Conservation (phyloP, 1,140 invertebrate genomes). For the Drosophila bocqueti region DNA sequence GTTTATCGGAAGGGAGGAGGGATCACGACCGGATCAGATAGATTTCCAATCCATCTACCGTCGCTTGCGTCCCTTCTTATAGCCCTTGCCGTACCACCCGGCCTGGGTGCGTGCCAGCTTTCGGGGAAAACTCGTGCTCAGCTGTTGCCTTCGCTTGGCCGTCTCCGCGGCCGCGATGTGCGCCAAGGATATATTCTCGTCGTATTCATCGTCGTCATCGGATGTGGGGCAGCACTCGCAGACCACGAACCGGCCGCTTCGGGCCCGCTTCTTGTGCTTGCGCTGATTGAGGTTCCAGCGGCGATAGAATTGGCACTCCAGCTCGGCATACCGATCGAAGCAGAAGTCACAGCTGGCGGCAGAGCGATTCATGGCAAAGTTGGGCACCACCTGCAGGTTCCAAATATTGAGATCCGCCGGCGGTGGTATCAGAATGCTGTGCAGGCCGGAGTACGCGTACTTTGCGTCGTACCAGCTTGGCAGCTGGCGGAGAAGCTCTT, state of each 20-base stretch:
- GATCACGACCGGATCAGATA: constrained; percentile 1
- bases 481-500: constrained; percentile 66
- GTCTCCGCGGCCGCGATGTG: constrained; percentile 80
- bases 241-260: constrained; percentile 86
- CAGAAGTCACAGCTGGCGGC: constrained; percentile 86
- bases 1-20: background rate
- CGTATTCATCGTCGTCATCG: constrained; percentile 85
- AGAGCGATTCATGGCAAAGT: constrained; percentile 80
- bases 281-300: constrained; percentile 80
- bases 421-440: constrained; percentile 87
- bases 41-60: constrained; percentile 37
- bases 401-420: constrained; percentile 85
- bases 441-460: constrained; percentile 88
- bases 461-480: constrained; percentile 85
- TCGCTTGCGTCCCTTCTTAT: constrained; percentile 85
- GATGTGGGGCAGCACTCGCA: constrained; percentile 87
- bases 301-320: constrained; percentile 86
- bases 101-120: constrained; percentile 85
- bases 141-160: constrained; percentile 80
- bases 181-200: constrained; percentile 84
- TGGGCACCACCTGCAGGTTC: constrained; percentile 78
- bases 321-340: constrained; percentile 86
- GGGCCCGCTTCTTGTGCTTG: constrained; percentile 84
- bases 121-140: constrained; percentile 74
- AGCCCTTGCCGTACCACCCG: constrained; percentile 88